Evolutionary conservation across 2,888 invertebrate genomes (phyloP), one percentile per base, ranked within the genome.

Genomic region (Cryptus viduatorius): DNA sequence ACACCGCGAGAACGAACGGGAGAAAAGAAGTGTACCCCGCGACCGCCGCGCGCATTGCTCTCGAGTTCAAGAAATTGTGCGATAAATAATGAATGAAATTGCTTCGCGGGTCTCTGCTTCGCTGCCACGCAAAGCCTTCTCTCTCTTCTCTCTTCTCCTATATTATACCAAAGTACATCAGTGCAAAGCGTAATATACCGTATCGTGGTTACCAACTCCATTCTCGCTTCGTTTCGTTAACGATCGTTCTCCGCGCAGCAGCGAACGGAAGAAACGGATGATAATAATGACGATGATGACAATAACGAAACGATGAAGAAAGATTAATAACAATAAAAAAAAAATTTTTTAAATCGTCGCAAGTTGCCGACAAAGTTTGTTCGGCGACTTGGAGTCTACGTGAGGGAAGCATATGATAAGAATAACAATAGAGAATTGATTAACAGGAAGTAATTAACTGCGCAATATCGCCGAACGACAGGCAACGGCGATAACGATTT

Each of bases 31-130:
- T 76, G 53, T 53, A 59, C 72, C 65, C 75, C 37, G 50, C 75
- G 71, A 2, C 71, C 64, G 65, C 71, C 64, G 65, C 68, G 44
- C 79, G 50, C 64, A 24, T 14, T 16, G 53, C 53, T 19, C 53
- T 29, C 78, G 69, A 46, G 67, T 67, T 71, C 78, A 86, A 84
- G 87, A 87, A 89, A 87, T 87, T 77, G 4, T 69, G 46, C 31
- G 61, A 89, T 90, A 89, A 89, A 89, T 90, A 89, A 89, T 89
- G 88, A 88, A 89, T 89, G 89, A 89, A 89, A 88, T 90, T 89
- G 87, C 88, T 88, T 84, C 53, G 78, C 79, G 75, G 61, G 77
- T 29, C 73, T 84, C 75, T 71, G 48, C 79, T 82, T 12, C 71
- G 75, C 65, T 73, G 78, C 84, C 84, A 1, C 81, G 84, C 84